Percentiles rank a stretch among this genome's conserved stretches.
Evolutionary conservation across 2,113 vertebrate species (phyloP).

Genomic region (Urocynchramus pylzowi): DNA sequence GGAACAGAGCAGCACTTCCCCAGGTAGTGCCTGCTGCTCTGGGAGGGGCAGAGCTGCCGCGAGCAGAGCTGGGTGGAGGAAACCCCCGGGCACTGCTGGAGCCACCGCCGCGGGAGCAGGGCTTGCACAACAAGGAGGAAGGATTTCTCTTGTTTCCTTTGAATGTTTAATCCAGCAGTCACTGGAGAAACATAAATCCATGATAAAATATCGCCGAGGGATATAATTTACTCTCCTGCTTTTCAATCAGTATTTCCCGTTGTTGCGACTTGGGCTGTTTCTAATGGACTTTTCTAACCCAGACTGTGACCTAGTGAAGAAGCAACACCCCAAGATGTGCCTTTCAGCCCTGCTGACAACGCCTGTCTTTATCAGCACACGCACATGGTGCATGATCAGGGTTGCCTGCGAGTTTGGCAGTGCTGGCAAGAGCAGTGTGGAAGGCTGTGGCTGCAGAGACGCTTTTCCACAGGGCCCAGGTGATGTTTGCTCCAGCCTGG

Average conservation of each 20-base stretch:
- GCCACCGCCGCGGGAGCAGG: accelerated
- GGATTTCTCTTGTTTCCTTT: background rate
- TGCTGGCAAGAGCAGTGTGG: accelerated
- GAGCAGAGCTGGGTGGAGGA: background rate
- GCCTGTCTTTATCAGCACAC: background rate
- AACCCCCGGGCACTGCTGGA: background rate
- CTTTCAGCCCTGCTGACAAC: background rate
- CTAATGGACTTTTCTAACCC: background rate
- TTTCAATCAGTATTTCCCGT: background rate
- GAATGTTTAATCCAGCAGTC: background rate
- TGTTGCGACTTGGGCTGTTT: background rate
- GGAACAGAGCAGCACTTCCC: background rate
- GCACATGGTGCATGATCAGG: accelerated
- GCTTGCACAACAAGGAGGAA: background rate
- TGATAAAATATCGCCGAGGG: background rate
- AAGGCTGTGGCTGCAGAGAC: background rate
- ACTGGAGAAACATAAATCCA: background rate
- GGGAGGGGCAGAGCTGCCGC: accelerated
- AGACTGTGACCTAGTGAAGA: background rate
- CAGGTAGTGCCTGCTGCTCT: background rate
- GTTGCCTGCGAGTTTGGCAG: accelerated
- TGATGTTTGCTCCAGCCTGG: background rate
- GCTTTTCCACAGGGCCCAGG: accelerated
- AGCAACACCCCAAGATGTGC: background rate
- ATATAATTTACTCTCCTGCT: background rate